Conservation (phyloP, 2,113 vertebrate species). For the Apistogramma diplotaenia region DNA sequence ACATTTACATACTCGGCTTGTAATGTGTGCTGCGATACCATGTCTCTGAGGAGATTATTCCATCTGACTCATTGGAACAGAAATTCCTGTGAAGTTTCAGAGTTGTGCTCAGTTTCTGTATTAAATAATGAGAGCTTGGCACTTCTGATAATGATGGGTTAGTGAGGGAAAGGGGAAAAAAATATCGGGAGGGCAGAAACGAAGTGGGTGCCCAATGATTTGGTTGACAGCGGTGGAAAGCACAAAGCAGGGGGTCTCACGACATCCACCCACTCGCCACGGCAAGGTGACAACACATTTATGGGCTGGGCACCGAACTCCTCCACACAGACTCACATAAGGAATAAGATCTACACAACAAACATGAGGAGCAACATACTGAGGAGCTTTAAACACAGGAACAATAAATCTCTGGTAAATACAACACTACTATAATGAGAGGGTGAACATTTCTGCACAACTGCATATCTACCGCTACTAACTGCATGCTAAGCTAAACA, state of each 20-base stretch:
- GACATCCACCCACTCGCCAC: conserved; percentile 63
- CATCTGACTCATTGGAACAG: background rate
- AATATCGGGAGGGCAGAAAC: background rate
- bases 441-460: background rate
- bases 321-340: background rate
- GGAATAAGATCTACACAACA: conserved; percentile 18
- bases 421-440: background rate
- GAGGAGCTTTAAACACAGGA: background rate
- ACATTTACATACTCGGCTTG: background rate
- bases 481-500: background rate
- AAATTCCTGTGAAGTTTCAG: background rate
- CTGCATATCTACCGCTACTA: background rate
- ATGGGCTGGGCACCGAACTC: conserved; percentile 22
- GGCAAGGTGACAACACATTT: conserved; percentile 39
- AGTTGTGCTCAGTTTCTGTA: background rate
- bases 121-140: background rate
- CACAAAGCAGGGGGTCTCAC: conserved; percentile 52
- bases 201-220: conserved; percentile 50
- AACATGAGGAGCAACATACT: background rate
- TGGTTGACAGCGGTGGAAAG: conserved; percentile 46
- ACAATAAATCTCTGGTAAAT: conserved; percentile 24
- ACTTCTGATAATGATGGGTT: conserved; percentile 33
- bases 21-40: background rate
- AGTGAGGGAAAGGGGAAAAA: background rate
- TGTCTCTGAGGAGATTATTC: background rate